These are phyloP conservation scores for Rhopalosiphum maidis DNA, from an alignment of 1,140 invertebrate species.

Conservation along the genomic window DNA sequence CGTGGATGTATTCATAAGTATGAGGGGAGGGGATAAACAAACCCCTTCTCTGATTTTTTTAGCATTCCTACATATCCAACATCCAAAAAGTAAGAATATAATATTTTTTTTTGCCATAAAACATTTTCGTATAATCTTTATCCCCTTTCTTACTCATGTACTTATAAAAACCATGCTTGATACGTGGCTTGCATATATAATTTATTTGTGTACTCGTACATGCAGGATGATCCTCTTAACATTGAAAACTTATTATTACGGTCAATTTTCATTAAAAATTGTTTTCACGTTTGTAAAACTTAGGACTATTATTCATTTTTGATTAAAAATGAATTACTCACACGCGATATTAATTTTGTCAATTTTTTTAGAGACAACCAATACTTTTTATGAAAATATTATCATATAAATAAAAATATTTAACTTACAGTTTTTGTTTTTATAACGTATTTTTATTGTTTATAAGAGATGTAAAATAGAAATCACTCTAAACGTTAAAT, in stretches of 20 bases:
- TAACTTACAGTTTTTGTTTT: not conserved
- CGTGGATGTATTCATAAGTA: not conserved
- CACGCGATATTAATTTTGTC: not conserved
- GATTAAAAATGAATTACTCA: not conserved
- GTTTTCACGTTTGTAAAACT: not conserved
- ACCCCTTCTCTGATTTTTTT: not conserved
- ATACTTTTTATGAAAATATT: not conserved
- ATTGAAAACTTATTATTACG: not conserved
- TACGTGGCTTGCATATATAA: not conserved
- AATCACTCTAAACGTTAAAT: not conserved
- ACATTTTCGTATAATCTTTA: not conserved
- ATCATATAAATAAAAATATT: not conserved
- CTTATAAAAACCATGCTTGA: not conserved
- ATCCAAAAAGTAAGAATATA: not conserved
- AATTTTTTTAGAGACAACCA: not conserved
- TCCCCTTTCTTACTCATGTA: not conserved
- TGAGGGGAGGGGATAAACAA: not conserved
- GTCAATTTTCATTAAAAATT: not conserved
- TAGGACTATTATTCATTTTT: not conserved
- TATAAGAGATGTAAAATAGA: not conserved
- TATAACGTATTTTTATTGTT: not conserved
- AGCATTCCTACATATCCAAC: not conserved
- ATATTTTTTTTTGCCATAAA: not conserved
- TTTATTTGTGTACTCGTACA: not conserved
- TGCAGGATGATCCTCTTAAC: not conserved